Evolutionary conservation across 2,888 invertebrate species (phyloP).

Genomic region (Meganola albula): DNA sequence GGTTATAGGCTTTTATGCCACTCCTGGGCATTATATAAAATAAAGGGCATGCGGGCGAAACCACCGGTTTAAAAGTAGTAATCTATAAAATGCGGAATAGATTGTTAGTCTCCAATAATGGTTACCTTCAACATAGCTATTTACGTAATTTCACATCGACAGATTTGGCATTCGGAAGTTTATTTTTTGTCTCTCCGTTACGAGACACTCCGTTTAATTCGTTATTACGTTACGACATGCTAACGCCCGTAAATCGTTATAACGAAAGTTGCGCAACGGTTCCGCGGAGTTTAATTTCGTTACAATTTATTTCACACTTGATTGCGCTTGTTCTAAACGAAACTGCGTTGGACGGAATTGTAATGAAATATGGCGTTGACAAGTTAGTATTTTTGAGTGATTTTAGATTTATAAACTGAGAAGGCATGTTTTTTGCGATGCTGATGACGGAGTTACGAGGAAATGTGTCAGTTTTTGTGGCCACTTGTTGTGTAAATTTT

Average conservation of each 20-base stretch:
- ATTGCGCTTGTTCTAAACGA: conserved; percentile 34
- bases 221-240: conserved; percentile 34
- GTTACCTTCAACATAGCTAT: conserved; percentile 14
- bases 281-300: conserved; percentile 44
- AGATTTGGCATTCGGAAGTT: conserved; percentile 29
- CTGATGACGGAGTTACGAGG: conserved; percentile 10
- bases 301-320: conserved; percentile 60
- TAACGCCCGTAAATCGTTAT: conserved; percentile 38
- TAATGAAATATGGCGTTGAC: conserved; percentile 16
- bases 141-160: conserved; percentile 28
- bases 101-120: conserved; percentile 5
- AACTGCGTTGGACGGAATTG: conserved; percentile 10
- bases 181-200: conserved; percentile 40
- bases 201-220: conserved; percentile 31
- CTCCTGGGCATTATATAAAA: too few relatives aligned
- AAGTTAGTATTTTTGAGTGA: conserved; percentile 8
- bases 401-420: conserved; percentile 10
- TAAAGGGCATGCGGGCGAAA: too few relatives aligned
- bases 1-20: too few relatives aligned
- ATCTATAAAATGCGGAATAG: too few relatives aligned
- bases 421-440: conserved; percentile 13
- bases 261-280: conserved; percentile 45
- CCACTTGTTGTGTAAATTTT: too few relatives aligned
- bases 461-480: conserved; percentile 4
- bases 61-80: too few relatives aligned